Evolutionary conservation across 2,888 invertebrate genomes (phyloP), one percentile per base, ranked within the genome.

Genomic region (Encarsia formosa): DNA sequence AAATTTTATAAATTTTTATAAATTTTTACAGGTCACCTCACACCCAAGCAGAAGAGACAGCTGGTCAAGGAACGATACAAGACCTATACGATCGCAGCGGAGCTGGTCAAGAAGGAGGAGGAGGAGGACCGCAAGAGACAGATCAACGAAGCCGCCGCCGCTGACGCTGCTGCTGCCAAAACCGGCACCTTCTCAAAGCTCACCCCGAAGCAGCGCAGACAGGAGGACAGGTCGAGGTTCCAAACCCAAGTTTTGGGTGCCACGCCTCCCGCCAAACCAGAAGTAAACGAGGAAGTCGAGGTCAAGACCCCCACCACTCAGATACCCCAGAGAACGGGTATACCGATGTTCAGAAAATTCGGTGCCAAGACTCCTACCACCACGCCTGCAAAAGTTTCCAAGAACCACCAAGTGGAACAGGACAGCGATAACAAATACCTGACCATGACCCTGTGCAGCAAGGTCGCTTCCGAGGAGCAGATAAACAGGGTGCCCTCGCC

Each of bases 41-140:
- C 88, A 0, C 88, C 89, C 0, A 90, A 88, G 70, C 88, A 90
- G 67, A 85, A 85, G 65, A 77, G 91, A 34, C 83, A 82, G 60
- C 71, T 85, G 31, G 82, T 85, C 2, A 87, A 88, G 67, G 89
- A 91, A 63, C 81, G 91, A 54, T 90, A 85, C 68, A 87, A 85
- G 68, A 91, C 91, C 0, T 91, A 91, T 67, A 90, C 88, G 0
- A 87, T 91, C 34, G 84, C 83, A 0, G 84, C 81, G 1, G 81
- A 79, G 52, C 75, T 83, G 65, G 75, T 78, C 2, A 76, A 75
- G 61, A 73, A 75, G 40, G 75, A 76, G 46, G 67, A 64, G 40
- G 63, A 65, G 37, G 63, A 63, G 16, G 54, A 62, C 6, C 60
- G 61, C 4, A 65, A 70, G 42, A 63, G 61, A 32, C 62, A 65